These are phyloP conservation scores for Cyanoderma ruficeps DNA, from an alignment of 2,113 vertebrate species.

Conservation along the genomic window DNA sequence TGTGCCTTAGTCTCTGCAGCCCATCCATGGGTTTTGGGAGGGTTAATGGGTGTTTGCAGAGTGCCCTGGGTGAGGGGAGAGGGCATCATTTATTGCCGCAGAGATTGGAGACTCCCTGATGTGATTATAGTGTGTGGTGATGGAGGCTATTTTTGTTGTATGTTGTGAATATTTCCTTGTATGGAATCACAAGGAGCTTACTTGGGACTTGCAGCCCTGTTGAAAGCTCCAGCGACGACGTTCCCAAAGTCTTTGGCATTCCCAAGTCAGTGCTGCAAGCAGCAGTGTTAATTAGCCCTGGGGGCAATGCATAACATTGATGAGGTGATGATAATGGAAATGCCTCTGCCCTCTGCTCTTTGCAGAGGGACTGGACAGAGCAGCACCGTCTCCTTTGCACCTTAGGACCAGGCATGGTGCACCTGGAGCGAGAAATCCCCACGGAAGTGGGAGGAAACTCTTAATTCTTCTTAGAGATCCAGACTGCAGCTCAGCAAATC, in stretches of 20 bases:
- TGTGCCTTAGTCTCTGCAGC: accelerated
- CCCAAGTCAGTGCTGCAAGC: neutral
- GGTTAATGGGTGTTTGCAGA: neutral
- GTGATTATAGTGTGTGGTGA: constrained; percentile 39
- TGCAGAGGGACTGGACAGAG: neutral
- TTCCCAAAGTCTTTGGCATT: neutral
- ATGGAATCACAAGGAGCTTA: constrained; percentile 58
- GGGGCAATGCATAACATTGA: neutral
- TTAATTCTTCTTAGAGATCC: neutral
- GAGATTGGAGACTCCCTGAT: constrained; percentile 47
- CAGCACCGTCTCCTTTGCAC: neutral
- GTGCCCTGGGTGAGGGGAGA: neutral
- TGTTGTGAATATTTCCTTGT: constrained; percentile 65
- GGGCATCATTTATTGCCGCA: neutral
- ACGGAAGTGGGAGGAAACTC: neutral
- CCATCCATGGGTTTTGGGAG: neutral
- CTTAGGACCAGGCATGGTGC: neutral
- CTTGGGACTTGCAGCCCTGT: constrained; percentile 5
- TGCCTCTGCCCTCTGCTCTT: neutral
- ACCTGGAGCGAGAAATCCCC: neutral
- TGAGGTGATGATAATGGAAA: neutral
- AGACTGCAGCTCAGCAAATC: neutral
- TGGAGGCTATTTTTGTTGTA: constrained; percentile 63
- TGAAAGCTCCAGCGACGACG: neutral
- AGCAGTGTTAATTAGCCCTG: neutral